Evolutionary conservation across 2,888 invertebrate species (phyloP).

Genomic region (Ctenicera cuprea): DNA sequence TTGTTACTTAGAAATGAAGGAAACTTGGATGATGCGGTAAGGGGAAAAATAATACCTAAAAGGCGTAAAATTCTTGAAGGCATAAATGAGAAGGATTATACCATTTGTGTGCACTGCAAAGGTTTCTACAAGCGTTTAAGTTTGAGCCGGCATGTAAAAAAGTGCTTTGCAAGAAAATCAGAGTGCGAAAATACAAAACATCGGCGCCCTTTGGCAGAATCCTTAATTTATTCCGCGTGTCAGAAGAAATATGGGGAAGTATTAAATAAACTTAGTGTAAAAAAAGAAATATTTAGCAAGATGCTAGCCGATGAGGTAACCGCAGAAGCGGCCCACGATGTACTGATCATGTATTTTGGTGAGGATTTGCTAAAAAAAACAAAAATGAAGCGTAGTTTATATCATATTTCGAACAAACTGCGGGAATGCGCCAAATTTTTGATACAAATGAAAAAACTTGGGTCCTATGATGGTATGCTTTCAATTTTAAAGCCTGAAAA

Average conservation of each 20-base stretch:
- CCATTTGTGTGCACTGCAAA: constrained; percentile 34
- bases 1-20: constrained; percentile 34
- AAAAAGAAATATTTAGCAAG: constrained; percentile 35
- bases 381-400: constrained; percentile 29
- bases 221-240: constrained; percentile 33
- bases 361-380: constrained; percentile 40
- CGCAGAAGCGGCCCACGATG: no score
- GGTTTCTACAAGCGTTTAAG: constrained; percentile 3
- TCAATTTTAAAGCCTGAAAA: constrained; percentile 36
- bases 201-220: constrained; percentile 18
- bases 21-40: constrained; percentile 5
- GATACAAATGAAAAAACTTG: constrained; percentile 27
- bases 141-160: constrained; percentile 27
- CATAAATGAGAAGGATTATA: constrained; percentile 22
- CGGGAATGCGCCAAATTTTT: constrained; percentile 37
- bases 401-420: constrained; percentile 37
- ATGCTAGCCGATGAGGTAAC: constrained; percentile 24
- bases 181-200: background rate
- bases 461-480: constrained; percentile 25
- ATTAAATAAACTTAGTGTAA: constrained; percentile 32
- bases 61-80: constrained; percentile 15
- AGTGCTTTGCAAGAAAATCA: constrained; percentile 6
- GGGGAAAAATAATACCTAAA: constrained; percentile 8
- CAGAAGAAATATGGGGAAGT: constrained; percentile 42
- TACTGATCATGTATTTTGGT: no score